Percentiles rank a stretch among this genome's conserved stretches.
Evolutionary conservation across 2,888 invertebrate genomes (phyloP).

Genomic region (Antitype chi): DNA sequence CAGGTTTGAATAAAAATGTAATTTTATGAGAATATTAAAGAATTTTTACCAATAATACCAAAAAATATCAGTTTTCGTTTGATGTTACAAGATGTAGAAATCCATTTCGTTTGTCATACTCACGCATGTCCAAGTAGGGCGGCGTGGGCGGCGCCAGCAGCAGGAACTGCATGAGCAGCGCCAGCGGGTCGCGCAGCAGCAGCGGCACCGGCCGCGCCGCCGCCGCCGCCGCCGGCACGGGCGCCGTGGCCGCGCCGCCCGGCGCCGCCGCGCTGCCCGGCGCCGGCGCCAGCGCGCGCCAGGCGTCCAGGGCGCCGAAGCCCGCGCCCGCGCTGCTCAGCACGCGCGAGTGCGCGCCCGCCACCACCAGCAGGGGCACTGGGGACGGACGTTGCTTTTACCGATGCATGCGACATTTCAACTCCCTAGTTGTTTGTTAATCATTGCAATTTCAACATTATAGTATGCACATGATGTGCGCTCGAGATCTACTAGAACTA

Average conservation of each 20-base stretch:
- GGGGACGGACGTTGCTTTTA: slow-evolving; percentile 61
- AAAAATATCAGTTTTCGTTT: too few relatives aligned
- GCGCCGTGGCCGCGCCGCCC: slow-evolving; percentile 48
- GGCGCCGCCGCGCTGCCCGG: slow-evolving; percentile 45
- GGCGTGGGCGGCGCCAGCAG: slow-evolving; percentile 96
- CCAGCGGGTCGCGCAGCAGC: slow-evolving; percentile 96
- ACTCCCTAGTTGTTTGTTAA: too few relatives aligned
- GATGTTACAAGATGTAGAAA: too few relatives aligned
- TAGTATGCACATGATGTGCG: too few relatives aligned
- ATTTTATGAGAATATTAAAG: too few relatives aligned
- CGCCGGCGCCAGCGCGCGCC: slow-evolving; percentile 66
- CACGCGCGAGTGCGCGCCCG: slow-evolving; percentile 84
- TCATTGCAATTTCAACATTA: too few relatives aligned
- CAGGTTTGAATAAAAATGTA: too few relatives aligned
- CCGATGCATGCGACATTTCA: too few relatives aligned
- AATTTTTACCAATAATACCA: too few relatives aligned
- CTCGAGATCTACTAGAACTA: too few relatives aligned
- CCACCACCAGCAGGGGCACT: slow-evolving; percentile 96
- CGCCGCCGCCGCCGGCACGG: slow-evolving; percentile 59
- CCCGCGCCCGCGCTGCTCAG: slow-evolving; percentile 75
- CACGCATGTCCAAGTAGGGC: slow-evolving; percentile 93
- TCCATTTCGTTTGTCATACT: not conserved
- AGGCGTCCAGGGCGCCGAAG: slow-evolving; percentile 75
- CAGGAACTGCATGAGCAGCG: slow-evolving; percentile 96
- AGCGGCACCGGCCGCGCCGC: slow-evolving; percentile 92